phyloP scores from a whole-genome alignment of 2,888 invertebrate species.

The Apamea anceps region DNA sequence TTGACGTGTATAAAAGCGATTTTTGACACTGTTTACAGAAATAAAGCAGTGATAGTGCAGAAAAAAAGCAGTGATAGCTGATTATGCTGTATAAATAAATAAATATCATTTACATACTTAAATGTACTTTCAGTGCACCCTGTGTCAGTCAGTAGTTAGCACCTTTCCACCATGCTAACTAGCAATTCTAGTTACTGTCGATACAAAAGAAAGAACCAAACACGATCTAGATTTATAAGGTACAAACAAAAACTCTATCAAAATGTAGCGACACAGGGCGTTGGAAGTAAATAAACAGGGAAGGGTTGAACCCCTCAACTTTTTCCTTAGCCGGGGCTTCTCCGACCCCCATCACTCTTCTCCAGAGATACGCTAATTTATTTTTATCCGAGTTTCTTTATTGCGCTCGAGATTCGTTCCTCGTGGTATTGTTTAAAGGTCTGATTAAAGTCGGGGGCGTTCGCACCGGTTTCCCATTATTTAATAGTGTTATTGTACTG shows the following conservation, averaged over 20 bases:
- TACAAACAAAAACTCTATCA: slow-evolving; percentile 82
- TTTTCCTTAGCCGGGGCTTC: slow-evolving; percentile 78
- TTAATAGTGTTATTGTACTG: slow-evolving; percentile 63
- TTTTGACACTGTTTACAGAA: neutral
- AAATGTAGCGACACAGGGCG: slow-evolving; percentile 77
- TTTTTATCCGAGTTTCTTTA: slow-evolving; percentile 86
- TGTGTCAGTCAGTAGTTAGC: neutral
- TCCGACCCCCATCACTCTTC: slow-evolving; percentile 85
- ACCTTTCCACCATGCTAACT: neutral
- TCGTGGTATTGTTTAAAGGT: slow-evolving; percentile 83
- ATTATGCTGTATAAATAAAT: neutral
- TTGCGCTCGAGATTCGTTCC: slow-evolving; percentile 80
- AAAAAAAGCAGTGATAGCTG: too few relatives aligned
- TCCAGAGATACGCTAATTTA: slow-evolving; percentile 86
- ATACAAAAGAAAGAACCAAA: slow-evolving; percentile 22
- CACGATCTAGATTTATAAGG: slow-evolving; percentile 34
- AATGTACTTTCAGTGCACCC: neutral
- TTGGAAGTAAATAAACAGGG: slow-evolving; percentile 80
- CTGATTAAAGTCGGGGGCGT: slow-evolving; percentile 76
- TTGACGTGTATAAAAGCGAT: too few relatives aligned
- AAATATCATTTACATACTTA: neutral
- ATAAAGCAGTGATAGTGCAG: neutral
- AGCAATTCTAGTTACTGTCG: neutral
- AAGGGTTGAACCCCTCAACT: slow-evolving; percentile 87
- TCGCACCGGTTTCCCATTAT: slow-evolving; percentile 65